Evolutionary conservation across 1,140 invertebrate genomes (phyloP).

Genomic region (Archegozetes longisetosus): DNA sequence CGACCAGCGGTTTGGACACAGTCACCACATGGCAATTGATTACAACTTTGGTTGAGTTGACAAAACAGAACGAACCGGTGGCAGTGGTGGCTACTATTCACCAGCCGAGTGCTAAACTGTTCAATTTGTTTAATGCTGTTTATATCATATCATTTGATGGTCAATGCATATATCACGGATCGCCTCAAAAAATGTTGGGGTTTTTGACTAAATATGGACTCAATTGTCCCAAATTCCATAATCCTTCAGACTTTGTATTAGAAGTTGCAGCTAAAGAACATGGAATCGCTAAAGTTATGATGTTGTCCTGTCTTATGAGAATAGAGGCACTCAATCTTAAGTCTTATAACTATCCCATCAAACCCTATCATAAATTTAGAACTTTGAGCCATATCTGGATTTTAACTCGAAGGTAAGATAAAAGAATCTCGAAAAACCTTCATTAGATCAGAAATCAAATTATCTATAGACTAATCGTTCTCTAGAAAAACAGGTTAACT

Average conservation of each 20-base stretch:
- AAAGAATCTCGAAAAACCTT: not conserved
- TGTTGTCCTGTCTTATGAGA: not conserved
- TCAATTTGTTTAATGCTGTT: constrained; percentile 85
- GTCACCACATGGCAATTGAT: not conserved
- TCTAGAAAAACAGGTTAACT: too few relatives aligned
- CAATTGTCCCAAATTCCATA: constrained; percentile 13
- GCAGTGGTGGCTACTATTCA: constrained; percentile 72
- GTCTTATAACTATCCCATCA: not conserved
- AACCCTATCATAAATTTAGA: not conserved
- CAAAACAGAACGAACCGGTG: not conserved
- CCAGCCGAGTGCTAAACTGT: constrained; percentile 44
- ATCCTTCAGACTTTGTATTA: constrained; percentile 14
- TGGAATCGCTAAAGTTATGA: not conserved
- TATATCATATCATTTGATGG: constrained; percentile 69
- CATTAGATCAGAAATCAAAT: too few relatives aligned
- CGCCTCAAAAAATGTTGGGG: constrained; percentile 21
- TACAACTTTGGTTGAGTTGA: not conserved
- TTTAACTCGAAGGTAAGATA: not conserved
- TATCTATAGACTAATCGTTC: too few relatives aligned
- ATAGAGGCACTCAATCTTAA: not conserved
- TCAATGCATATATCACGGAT: constrained; percentile 77
- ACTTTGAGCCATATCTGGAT: not conserved
- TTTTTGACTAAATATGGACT: not conserved
- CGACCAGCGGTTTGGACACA: constrained; percentile 41
- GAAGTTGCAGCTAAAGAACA: constrained; percentile 5